These are phyloP conservation scores for Trissolcus basalis DNA, from an alignment of 1,140 invertebrate genomes.

Conservation along the genomic window DNA sequence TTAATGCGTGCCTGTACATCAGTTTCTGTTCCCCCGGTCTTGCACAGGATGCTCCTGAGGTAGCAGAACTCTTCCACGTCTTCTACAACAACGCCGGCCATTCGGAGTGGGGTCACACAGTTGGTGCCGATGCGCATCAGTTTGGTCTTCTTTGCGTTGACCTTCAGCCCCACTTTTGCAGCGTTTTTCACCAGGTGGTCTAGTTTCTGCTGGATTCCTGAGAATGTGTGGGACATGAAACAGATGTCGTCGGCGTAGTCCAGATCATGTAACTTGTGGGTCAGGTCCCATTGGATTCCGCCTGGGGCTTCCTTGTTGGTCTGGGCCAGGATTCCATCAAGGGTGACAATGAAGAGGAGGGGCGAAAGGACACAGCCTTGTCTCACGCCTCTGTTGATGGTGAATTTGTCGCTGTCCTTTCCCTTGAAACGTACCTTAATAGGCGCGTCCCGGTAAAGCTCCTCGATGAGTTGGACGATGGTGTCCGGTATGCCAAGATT, in stretches of 20 bases:
- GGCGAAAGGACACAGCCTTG: too few species aligned
- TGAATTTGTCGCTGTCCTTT: too few species aligned
- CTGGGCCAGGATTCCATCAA: too few species aligned
- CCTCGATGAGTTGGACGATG: too few species aligned
- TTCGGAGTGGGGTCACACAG: not conserved
- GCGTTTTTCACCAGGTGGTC: not conserved
- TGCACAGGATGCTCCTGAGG: not conserved
- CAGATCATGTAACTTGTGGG: not conserved
- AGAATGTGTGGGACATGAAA: not conserved
- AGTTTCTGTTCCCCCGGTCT: not conserved
- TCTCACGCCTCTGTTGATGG: too few species aligned
- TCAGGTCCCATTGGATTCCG: not conserved
- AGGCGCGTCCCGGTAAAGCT: not conserved
- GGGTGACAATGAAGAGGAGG: too few species aligned
- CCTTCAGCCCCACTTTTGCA: slow-evolving; percentile 1
- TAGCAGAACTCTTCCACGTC: slow-evolving; percentile 3
- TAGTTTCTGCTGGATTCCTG: slow-evolving; percentile 1
- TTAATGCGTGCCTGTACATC: not conserved
- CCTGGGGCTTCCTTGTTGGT: too few species aligned
- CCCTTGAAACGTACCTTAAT: not conserved
- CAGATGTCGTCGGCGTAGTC: slow-evolving; percentile 6
- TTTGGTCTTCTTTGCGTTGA: slow-evolving; percentile 2
- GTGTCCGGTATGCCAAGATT: too few species aligned
- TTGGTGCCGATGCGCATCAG: not conserved
- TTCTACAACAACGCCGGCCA: not conserved